These are phyloP conservation scores for Silurus asotus DNA, from an alignment of 2,113 vertebrate genomes.

Conservation along the genomic window DNA sequence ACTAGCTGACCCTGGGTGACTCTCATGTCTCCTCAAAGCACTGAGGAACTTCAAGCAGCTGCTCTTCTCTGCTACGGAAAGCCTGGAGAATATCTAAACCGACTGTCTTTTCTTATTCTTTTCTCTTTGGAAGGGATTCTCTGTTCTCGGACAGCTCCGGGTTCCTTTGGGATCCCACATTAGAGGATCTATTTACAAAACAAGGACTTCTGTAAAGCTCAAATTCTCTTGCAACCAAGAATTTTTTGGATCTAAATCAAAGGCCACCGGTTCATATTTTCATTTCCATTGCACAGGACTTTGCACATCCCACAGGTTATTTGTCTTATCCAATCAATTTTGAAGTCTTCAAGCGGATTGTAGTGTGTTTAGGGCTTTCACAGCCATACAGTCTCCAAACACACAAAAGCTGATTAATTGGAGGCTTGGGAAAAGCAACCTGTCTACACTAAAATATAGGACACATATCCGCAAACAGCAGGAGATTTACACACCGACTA, in stretches of 20 bases:
- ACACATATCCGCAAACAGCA: constrained; percentile 58
- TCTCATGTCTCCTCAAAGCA: constrained; percentile 26
- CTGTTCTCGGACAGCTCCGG: constrained; percentile 2
- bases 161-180: constrained; percentile 5
- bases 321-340: constrained; percentile 9
- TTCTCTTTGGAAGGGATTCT: background rate
- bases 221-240: background rate
- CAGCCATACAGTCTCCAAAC: constrained; percentile 6
- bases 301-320: background rate
- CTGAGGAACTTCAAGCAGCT: constrained; percentile 20
- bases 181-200: constrained; percentile 28
- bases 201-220: constrained; percentile 21
- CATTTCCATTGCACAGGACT: background rate
- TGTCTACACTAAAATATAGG: constrained; percentile 33
- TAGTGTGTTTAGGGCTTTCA: background rate
- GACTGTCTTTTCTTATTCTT: background rate
- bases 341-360: background rate
- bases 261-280: background rate
- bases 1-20: constrained; percentile 61
- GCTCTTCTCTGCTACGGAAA: constrained; percentile 20
- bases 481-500: constrained; percentile 19
- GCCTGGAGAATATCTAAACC: background rate
- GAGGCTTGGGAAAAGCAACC: constrained; percentile 15
- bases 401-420: constrained; percentile 5
- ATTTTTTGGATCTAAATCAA: constrained; percentile 21